These are phyloP conservation scores for Erethizon dorsatum DNA, from an alignment of 2,797 vertebrate species.

Conservation along the genomic window DNA sequence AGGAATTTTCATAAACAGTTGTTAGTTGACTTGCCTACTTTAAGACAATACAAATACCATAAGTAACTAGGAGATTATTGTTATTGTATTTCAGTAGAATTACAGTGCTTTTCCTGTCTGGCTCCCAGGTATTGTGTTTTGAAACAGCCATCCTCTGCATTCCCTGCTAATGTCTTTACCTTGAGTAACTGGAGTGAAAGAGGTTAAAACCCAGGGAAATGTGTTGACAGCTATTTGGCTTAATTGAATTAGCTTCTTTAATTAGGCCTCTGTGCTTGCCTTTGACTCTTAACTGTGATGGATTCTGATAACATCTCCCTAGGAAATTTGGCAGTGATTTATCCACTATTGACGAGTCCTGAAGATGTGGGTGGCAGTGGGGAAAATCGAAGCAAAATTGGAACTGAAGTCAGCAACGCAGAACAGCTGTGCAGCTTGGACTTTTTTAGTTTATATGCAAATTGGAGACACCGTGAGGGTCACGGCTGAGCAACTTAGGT, in stretches of 20 bases:
- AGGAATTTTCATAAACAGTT: neutral
- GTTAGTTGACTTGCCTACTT: neutral
- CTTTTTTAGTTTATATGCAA: neutral
- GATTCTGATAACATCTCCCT: constrained; percentile 65
- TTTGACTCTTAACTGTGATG: constrained; percentile 70
- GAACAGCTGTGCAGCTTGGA: neutral
- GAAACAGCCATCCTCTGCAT: neutral
- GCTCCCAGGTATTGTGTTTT: neutral
- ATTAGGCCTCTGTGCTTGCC: constrained; percentile 72
- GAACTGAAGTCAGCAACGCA: neutral
- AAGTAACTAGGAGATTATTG: neutral
- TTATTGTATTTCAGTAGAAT: neutral
- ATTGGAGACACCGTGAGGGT: neutral
- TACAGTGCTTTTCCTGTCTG: neutral
- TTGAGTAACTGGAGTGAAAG: constrained; percentile 5
- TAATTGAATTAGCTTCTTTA: constrained; percentile 80
- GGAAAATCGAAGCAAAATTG: neutral
- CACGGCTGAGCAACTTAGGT: neutral
- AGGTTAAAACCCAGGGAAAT: constrained; percentile 58
- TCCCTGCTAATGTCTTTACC: neutral
- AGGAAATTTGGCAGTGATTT: constrained; percentile 74
- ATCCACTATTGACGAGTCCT: constrained; percentile 67
- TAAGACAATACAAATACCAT: neutral
- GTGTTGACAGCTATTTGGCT: constrained; percentile 38
- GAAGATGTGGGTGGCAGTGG: neutral